Conservation (phyloP, 2,888 invertebrate genomes). For the Aquatica leii region DNA sequence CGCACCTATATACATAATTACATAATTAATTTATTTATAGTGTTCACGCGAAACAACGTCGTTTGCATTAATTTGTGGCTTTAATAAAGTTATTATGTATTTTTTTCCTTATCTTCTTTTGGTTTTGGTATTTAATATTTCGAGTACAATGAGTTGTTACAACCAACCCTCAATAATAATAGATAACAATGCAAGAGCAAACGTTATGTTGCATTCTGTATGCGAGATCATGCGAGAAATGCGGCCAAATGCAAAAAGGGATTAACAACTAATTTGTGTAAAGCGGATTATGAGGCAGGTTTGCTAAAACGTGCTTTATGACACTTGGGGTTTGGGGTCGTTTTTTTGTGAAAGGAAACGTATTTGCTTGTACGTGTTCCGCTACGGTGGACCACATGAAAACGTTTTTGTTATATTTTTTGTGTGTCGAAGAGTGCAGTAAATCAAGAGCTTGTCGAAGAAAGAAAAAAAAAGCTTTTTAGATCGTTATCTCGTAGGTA, state of each 20-base stretch:
- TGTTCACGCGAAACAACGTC: not conserved
- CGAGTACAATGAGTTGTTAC: too few species aligned
- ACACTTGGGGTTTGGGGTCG: not conserved
- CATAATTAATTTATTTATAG: constrained; percentile 4
- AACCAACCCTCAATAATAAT: too few species aligned
- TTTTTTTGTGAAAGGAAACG: not conserved
- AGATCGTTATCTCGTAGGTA: too few species aligned
- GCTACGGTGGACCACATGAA: not conserved
- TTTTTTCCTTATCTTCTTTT: too few species aligned
- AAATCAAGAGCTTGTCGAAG: too few species aligned
- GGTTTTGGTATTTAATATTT: too few species aligned
- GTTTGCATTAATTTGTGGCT: not conserved
- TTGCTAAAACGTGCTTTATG: constrained; percentile 21
- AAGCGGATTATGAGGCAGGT: constrained; percentile 53
- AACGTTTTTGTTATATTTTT: too few species aligned
- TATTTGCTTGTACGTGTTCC: not conserved
- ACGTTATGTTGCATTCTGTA: constrained; percentile 42
- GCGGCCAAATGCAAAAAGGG: constrained; percentile 50
- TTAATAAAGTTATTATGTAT: not conserved
- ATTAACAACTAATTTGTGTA: constrained; percentile 55
- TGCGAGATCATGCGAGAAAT: constrained; percentile 52
- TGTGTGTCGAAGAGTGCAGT: too few species aligned
- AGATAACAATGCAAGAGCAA: constrained; percentile 6
- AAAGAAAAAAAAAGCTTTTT: too few species aligned
- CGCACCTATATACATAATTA: constrained; percentile 4